These are phyloP conservation scores for Aradophagus sp. DNA, from an alignment of 1,140 invertebrate species.

Conservation along the genomic window DNA sequence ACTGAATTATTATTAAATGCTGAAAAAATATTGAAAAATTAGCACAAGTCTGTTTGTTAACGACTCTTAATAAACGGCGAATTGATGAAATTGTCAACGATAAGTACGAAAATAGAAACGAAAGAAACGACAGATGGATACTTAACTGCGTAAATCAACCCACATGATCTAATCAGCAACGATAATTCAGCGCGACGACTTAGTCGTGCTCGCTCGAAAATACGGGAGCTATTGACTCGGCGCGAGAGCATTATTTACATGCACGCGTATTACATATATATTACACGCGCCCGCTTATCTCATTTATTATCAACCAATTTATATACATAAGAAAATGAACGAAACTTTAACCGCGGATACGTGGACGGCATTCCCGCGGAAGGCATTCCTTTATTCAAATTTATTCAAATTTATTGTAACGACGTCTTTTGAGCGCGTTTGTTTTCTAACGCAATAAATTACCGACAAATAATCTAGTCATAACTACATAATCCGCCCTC, in stretches of 20 bases:
- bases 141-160: slow-evolving; percentile 25
- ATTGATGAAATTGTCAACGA: no score
- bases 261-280: slow-evolving; percentile 9
- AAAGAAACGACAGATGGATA: slow-evolving; percentile 21
- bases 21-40: no score
- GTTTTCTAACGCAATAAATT: no score
- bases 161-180: slow-evolving; percentile 13
- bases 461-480: no score
- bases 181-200: slow-evolving; percentile 21
- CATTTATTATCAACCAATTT: slow-evolving; percentile 35
- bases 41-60: no score
- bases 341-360: slow-evolving; percentile 26
- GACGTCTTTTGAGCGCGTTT: no score
- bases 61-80: no score
- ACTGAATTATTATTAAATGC: no score
- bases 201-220: slow-evolving; percentile 1
- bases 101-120: slow-evolving; percentile 13
- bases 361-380: slow-evolving; percentile 2
- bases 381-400: slow-evolving; percentile 20
- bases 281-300: slow-evolving; percentile 10
- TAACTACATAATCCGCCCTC: no score
- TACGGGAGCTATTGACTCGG: slow-evolving; percentile 23
- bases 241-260: slow-evolving; percentile 10
- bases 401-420: slow-evolving; percentile 17
- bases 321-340: slow-evolving; percentile 25